A percentile compares a stretch with the other conserved stretches of the same genome.
Evolutionary conservation across 1,140 invertebrate species (phyloP).

Genomic region (Pollicipes pollicipes): DNA sequence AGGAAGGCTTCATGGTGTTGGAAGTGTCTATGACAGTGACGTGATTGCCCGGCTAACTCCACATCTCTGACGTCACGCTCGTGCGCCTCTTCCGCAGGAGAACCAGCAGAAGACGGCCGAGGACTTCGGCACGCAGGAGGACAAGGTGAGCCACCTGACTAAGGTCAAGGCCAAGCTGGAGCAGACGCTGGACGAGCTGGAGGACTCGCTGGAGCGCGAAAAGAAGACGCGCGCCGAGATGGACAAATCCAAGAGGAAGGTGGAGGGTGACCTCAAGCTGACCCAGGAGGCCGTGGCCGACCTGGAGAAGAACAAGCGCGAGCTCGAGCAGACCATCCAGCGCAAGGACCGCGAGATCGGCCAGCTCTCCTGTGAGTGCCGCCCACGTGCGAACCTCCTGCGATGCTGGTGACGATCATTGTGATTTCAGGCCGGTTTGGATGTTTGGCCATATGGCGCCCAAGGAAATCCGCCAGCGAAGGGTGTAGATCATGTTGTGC

Average conservation of each 20-base stretch:
- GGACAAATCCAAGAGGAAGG: slow-evolving; percentile 30
- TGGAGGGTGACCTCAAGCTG: slow-evolving; percentile 29
- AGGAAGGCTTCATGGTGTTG: no score
- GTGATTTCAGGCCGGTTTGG: no score
- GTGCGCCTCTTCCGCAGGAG: slow-evolving; percentile 16
- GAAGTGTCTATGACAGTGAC: no score
- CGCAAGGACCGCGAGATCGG: slow-evolving; percentile 94
- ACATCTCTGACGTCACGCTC: not conserved
- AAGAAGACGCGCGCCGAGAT: slow-evolving; percentile 36
- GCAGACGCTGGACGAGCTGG: slow-evolving; percentile 33
- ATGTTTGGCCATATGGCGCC: no score
- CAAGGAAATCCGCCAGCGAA: no score
- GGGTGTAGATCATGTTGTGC: no score
- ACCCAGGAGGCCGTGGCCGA: slow-evolving; percentile 36
- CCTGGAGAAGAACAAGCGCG: slow-evolving; percentile 90
- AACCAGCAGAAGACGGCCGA: slow-evolving; percentile 14
- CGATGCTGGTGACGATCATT: slow-evolving; percentile 6
- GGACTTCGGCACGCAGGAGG: slow-evolving; percentile 42
- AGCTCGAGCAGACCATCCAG: slow-evolving; percentile 88
- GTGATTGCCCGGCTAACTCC: no score
- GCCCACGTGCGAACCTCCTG: slow-evolving; percentile 24
- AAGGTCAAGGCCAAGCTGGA: slow-evolving; percentile 39
- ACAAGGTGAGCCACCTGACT: slow-evolving; percentile 40
- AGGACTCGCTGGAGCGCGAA: slow-evolving; percentile 36
- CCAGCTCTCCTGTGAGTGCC: slow-evolving; percentile 65